Percentiles rank a stretch among this genome's conserved stretches.
Conservation (phyloP, 1,140 invertebrate genomes). For the Achatina immaculata region DNA sequence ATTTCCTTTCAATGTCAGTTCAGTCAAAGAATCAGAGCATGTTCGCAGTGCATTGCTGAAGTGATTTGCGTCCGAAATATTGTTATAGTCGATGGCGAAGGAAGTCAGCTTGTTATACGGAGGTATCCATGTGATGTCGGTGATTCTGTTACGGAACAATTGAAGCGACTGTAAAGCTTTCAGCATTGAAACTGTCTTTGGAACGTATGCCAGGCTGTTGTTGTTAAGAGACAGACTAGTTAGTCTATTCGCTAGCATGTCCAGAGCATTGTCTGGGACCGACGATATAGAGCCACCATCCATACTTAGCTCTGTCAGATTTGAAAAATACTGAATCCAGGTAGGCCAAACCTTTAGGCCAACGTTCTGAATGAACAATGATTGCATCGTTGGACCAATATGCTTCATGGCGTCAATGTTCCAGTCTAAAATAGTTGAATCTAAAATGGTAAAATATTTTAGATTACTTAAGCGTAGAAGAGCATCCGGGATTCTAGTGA, state of each 20-base stretch:
- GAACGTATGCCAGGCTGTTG: too few species aligned
- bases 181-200: too few species aligned
- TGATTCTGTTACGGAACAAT: too few species aligned
- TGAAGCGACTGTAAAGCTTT: too few species aligned
- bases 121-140: too few species aligned
- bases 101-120: too few species aligned
- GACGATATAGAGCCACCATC: neutral
- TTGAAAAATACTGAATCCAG: neutral
- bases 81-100: too few species aligned
- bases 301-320: neutral
- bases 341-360: neutral
- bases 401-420: neutral
- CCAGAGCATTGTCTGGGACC: neutral
- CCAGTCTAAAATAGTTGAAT: neutral
- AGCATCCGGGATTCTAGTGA: neutral
- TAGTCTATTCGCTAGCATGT: neutral
- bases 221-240: too few species aligned
- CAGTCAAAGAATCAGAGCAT: too few species aligned
- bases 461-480: neutral
- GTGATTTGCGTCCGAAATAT: too few species aligned
- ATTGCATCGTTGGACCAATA: neutral
- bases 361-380: neutral
- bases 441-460: neutral
- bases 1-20: too few species aligned
- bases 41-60: too few species aligned